These are phyloP conservation scores for Odontothrips loti DNA, from an alignment of 2,888 invertebrate species.

Conservation along the genomic window DNA sequence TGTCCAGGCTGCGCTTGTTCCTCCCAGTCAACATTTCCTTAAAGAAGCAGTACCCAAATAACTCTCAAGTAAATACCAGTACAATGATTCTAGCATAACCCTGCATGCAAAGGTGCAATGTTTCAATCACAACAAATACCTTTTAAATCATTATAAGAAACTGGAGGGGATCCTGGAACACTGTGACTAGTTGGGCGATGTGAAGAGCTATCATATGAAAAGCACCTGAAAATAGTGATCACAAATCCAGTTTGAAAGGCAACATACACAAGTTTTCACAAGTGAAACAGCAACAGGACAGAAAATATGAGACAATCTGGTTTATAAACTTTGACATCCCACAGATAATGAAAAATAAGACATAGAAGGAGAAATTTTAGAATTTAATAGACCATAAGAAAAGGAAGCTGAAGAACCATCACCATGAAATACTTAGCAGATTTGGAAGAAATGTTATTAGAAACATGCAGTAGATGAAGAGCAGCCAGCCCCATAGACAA, in stretches of 20 bases:
- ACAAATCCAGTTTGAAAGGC: neutral
- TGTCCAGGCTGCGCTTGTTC: constrained; percentile 26
- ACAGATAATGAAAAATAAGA: neutral
- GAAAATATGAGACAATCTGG: neutral
- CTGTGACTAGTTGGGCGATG: constrained; percentile 54
- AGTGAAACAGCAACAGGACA: neutral
- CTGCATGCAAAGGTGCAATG: neutral
- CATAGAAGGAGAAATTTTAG: too few species aligned
- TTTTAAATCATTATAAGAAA: constrained; percentile 48
- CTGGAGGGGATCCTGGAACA: constrained; percentile 49
- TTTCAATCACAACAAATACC: constrained; percentile 41
- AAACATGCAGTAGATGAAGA: too few species aligned
- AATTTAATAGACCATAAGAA: too few species aligned
- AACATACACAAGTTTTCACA: constrained; percentile 30
- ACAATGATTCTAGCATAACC: neutral
- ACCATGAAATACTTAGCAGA: too few species aligned
- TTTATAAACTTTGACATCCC: too few species aligned
- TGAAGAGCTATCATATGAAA: constrained; percentile 65
- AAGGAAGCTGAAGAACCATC: too few species aligned
- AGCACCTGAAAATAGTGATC: constrained; percentile 55
- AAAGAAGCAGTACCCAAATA: neutral
- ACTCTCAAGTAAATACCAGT: neutral
- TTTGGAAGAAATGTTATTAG: too few species aligned
- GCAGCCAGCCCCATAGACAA: too few species aligned
- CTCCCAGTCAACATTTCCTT: constrained; percentile 32